Percentiles rank a stretch among this genome's conserved stretches.
These are phyloP conservation scores for Melitaea athalia DNA, from an alignment of 2,888 invertebrate species.

Conservation along the genomic window DNA sequence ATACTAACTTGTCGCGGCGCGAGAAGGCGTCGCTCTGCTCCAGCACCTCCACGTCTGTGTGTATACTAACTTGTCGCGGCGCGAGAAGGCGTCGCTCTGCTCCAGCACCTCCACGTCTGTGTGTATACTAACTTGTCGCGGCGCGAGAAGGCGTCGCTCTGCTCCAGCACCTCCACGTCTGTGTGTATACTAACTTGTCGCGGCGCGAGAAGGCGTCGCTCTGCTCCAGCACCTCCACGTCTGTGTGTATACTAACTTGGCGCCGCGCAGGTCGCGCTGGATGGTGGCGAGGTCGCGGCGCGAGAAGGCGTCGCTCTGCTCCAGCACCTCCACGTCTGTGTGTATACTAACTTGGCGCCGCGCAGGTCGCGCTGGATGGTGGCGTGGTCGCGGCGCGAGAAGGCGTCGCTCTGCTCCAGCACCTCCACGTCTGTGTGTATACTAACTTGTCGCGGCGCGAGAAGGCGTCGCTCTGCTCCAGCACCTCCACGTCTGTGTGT, in stretches of 20 bases:
- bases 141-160: too few relatives aligned
- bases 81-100: too few relatives aligned
- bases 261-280: too few relatives aligned
- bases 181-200: too few relatives aligned
- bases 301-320: too few relatives aligned
- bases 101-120: slow-evolving; percentile 77
- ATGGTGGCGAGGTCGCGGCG: slow-evolving; percentile 56
- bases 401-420: slow-evolving; percentile 55
- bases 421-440: slow-evolving; percentile 79
- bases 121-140: slow-evolving; percentile 88
- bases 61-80: slow-evolving; percentile 85
- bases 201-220: too few relatives aligned
- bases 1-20: slow-evolving; percentile 87
- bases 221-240: slow-evolving; percentile 83
- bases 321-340: slow-evolving; percentile 63
- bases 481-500: slow-evolving; percentile 80
- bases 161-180: slow-evolving; percentile 87
- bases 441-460: slow-evolving; percentile 79
- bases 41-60: slow-evolving; percentile 83
- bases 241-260: slow-evolving; percentile 78
- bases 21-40: slow-evolving; percentile 90
- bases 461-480: slow-evolving; percentile 82
- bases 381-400: slow-evolving; percentile 84
- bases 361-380: slow-evolving; percentile 84
- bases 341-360: slow-evolving; percentile 78